Evolutionary conservation across 2,113 vertebrate genomes (phyloP), one percentile per base, ranked within the genome.

Genomic region (Cochlearius cochlearius): DNA sequence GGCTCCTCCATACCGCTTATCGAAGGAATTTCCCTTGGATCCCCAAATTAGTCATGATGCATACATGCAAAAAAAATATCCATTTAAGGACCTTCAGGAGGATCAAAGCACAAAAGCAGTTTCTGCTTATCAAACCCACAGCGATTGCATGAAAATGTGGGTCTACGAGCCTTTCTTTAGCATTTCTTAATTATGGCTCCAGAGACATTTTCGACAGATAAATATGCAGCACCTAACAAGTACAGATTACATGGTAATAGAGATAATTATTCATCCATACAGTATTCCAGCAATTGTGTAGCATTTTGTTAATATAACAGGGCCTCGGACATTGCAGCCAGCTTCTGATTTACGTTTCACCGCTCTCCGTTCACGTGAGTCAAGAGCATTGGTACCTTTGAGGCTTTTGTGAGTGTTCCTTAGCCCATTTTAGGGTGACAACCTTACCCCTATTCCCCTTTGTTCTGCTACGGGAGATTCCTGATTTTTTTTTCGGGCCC

Each of bases 1-100:
- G 58, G 55, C 92, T 64, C 63, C 92, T 84, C 92, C 64, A 59
- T 56, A 12, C 34, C 77, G 77, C 53, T 56, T 88, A 72, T 4
- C 68, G 45, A 62, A 73, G 66, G 36, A 94, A 86, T 97, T 96
- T 94, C 77, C 66, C 81, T 91, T 62, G 72, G 43, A 88, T 89
- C 88, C 63, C 50, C 20, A 83, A 67, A 41, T 80, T 93, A 94
- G 55, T 85, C 81, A 94, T 39, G 71, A 82, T 90, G 30, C 71
- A 77, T 21, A 55, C 69, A 66, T 91, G 32, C 7, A 15, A 67
- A 59, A 47, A 55, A 43, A 22, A 83, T 11, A 45, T 8, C 60
- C 39, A 63, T 66, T 85, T 62, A 75, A 86, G 39, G 47, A 43
- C 38, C 47, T 55, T 81, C 43, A 82, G 58, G 43, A 91, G 56